These are phyloP conservation scores for Notothenia rossii DNA, from an alignment of 2,113 vertebrate genomes.

Conservation along the genomic window DNA sequence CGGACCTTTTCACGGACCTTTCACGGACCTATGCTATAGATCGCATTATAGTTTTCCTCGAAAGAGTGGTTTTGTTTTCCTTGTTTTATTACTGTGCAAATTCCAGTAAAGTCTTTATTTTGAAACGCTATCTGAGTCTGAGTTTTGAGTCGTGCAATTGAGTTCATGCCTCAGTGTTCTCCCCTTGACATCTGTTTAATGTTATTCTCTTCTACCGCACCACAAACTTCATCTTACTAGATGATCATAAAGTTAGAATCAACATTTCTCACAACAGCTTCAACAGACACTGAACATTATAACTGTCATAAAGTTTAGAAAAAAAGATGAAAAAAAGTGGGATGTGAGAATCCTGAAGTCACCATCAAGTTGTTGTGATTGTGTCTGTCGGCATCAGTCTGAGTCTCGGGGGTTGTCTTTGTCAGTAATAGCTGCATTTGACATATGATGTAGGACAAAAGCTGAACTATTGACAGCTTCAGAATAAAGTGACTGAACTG, in stretches of 20 bases:
- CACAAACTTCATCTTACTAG: neutral
- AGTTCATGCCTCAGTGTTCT: too few species aligned
- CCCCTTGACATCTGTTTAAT: too few species aligned
- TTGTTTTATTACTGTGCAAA: too few species aligned
- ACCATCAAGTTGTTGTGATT: neutral
- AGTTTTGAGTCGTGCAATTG: too few species aligned
- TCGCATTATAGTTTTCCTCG: too few species aligned
- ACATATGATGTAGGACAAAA: constrained; percentile 34
- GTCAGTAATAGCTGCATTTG: constrained; percentile 32
- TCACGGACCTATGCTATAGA: too few species aligned
- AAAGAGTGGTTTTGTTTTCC: too few species aligned
- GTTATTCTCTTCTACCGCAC: neutral
- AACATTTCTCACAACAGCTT: neutral
- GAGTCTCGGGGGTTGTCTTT: constrained; percentile 11
- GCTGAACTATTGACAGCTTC: constrained; percentile 35
- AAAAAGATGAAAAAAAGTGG: too few species aligned
- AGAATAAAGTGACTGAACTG: constrained; percentile 3
- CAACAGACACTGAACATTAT: neutral
- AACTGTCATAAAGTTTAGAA: neutral
- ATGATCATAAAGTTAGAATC: too few species aligned
- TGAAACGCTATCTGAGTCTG: too few species aligned
- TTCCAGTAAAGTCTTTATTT: too few species aligned
- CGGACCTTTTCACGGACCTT: too few species aligned
- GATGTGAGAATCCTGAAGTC: neutral
- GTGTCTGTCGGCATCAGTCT: constrained; percentile 3